Conservation (phyloP, 92 coral and sea anemone species). For the Paramuricea clavata region DNA sequence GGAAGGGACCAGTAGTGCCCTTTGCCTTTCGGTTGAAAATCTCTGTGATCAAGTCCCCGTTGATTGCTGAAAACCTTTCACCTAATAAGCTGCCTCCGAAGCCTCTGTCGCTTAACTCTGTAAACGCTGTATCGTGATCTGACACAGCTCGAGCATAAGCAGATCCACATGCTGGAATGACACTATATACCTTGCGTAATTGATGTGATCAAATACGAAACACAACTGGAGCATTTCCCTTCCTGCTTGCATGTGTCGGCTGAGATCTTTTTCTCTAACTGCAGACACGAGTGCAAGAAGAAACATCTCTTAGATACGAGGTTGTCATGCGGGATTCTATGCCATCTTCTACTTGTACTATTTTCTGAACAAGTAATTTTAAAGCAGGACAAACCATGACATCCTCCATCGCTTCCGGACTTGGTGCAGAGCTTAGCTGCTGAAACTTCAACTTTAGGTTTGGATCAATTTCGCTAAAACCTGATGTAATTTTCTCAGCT, state of each 20-base stretch:
- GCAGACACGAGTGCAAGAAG: constrained; percentile 18
- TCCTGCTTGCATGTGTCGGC: background rate
- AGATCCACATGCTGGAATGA: background rate
- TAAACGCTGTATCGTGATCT: background rate
- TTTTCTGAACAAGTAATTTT: background rate
- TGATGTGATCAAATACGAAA: background rate
- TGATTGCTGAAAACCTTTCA: background rate
- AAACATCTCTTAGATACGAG: constrained; percentile 22
- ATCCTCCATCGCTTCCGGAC: background rate
- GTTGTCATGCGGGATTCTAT: constrained; percentile 3
- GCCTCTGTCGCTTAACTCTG: constrained; percentile 2
- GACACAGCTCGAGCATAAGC: background rate
- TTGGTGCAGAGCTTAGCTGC: background rate
- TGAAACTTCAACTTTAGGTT: background rate
- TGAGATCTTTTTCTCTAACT: constrained; percentile 15
- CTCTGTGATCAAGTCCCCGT: constrained; percentile 1
- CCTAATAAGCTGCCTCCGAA: background rate
- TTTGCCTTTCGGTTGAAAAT: background rate
- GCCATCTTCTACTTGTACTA: background rate
- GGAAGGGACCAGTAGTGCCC: background rate
- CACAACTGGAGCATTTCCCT: background rate
- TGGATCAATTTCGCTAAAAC: background rate
- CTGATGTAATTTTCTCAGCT: background rate
- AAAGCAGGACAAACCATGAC: background rate
- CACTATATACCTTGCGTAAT: background rate